Evolutionary conservation across 2,797 vertebrate genomes (phyloP), one percentile per base, ranked within the genome.

Genomic region (Falco naumanni): DNA sequence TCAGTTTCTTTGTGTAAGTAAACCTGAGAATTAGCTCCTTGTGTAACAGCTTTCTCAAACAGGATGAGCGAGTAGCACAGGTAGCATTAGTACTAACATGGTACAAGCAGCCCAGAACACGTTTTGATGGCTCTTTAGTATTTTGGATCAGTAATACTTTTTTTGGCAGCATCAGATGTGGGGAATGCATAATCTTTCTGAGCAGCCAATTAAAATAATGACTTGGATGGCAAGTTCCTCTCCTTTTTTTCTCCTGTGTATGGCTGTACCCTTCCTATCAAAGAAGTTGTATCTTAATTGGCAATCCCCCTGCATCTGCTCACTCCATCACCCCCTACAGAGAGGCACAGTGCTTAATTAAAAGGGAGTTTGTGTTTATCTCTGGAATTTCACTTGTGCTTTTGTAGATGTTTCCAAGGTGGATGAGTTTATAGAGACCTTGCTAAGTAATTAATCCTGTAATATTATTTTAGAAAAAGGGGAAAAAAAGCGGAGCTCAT

Each of bases 131-230:
- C 93, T 93, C 72, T 92, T 95, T 56, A 89, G 79, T 93, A 56
- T 91, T 86, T 93, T 71, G 83, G 87, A 96, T 93, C 63, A 90
- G 84, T 95, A 81, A 68, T 95, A 69, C 87, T 74, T 80, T 75
- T 89, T 93, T 83, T 95, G 94, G 84, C 90, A 95, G 77, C 91
- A 75, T 96, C 31, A 72, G 34, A 90, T 94, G 56, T 61, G 78
- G 88, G 82, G 87, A 97, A 95, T 86, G 86, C 69, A 82, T 91
- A 87, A 90, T 96, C 66, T 88, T 84, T 95, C 93, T 89, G 86
- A 95, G 92, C 80, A 97, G 70, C 89, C 94, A 97, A 97, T 98
- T 98, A 98, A 97, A 97, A 94, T 89, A 96, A 97, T 93, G 91
- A 91, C 96, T 97, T 64, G 79, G 86, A 90, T 92, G 81, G 93